Percentiles rank a stretch among this genome's conserved stretches.
Evolutionary conservation across 2,797 vertebrate species (phyloP).

Genomic region (Enoplosus armatus): DNA sequence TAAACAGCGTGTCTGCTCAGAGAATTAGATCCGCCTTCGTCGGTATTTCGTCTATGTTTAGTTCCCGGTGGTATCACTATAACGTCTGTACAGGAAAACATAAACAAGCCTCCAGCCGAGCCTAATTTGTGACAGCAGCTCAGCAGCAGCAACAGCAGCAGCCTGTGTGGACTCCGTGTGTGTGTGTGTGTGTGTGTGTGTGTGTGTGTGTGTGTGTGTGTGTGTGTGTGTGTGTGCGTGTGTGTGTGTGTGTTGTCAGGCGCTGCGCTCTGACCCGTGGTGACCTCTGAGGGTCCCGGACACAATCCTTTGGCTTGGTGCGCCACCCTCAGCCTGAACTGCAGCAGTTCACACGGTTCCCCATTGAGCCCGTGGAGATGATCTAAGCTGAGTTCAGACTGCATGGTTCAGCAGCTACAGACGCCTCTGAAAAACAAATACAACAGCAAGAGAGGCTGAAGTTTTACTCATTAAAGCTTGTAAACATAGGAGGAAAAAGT

Average conservation of each 20-base stretch:
- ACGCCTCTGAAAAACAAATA: conserved; percentile 37
- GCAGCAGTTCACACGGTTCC: conserved; percentile 82
- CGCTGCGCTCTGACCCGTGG: conserved; percentile 82
- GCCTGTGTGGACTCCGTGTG: conserved; percentile 40
- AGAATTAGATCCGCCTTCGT: too few relatives aligned
- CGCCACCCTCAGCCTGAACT: conserved; percentile 84
- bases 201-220: too few relatives aligned
- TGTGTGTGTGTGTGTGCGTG: too few relatives aligned
- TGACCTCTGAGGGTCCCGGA: conserved; percentile 76
- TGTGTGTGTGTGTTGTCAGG: conserved; percentile 82
- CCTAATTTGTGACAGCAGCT: conserved; percentile 40
- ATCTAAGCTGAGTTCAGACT: conserved; percentile 48
- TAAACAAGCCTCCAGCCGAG: conserved; percentile 29
- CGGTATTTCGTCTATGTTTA: not conserved
- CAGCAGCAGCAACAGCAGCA: conserved; percentile 16
- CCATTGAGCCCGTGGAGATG: conserved; percentile 49
- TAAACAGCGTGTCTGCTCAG: not conserved
- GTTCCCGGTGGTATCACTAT: not conserved
- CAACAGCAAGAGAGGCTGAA: not conserved
- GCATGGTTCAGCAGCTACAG: conserved; percentile 47
- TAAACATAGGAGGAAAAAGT: not conserved
- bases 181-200: too few relatives aligned
- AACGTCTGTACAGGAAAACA: conserved; percentile 25
- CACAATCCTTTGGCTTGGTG: conserved; percentile 82
- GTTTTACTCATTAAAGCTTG: conserved; percentile 2